phyloP scores from a whole-genome alignment of 1,140 invertebrate genomes.

The Chymomyza costata region DNA sequence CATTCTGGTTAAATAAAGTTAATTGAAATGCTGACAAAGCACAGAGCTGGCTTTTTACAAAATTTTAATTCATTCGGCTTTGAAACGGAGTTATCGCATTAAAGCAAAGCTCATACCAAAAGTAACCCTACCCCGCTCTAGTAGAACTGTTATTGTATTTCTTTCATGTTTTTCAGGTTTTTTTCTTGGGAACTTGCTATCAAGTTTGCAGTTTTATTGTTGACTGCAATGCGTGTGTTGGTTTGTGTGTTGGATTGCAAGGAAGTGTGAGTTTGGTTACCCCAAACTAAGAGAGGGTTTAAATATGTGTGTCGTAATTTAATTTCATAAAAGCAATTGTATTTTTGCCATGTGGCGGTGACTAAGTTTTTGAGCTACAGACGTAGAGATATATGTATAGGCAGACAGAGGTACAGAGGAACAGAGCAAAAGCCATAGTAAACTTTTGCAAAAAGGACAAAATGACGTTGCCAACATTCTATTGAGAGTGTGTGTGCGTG shows the following conservation, averaged over 20 bases:
- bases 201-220: slow-evolving; percentile 32
- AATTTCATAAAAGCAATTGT: slow-evolving; percentile 71
- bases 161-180: too few species aligned
- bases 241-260: slow-evolving; percentile 32
- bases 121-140: too few species aligned
- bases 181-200: slow-evolving; percentile 5
- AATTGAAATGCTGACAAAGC: too few species aligned
- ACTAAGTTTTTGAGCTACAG: too few species aligned
- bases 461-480: slow-evolving; percentile 49
- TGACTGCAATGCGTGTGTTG: slow-evolving; percentile 23
- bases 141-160: too few species aligned
- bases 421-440: slow-evolving; percentile 18
- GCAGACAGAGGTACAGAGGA: too few species aligned
- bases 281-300: slow-evolving; percentile 20
- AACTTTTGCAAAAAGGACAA: slow-evolving; percentile 52
- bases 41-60: too few species aligned
- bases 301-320: slow-evolving; percentile 58
- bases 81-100: slow-evolving; percentile 11
- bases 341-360: slow-evolving; percentile 22
- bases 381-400: not conserved
- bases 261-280: not conserved
- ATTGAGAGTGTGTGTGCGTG: slow-evolving; percentile 22
- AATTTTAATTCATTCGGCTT: too few species aligned
- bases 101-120: too few species aligned
- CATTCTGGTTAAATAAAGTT: too few species aligned